Conservation (phyloP, 2,113 vertebrate genomes). For the Phaetusa simplex region DNA sequence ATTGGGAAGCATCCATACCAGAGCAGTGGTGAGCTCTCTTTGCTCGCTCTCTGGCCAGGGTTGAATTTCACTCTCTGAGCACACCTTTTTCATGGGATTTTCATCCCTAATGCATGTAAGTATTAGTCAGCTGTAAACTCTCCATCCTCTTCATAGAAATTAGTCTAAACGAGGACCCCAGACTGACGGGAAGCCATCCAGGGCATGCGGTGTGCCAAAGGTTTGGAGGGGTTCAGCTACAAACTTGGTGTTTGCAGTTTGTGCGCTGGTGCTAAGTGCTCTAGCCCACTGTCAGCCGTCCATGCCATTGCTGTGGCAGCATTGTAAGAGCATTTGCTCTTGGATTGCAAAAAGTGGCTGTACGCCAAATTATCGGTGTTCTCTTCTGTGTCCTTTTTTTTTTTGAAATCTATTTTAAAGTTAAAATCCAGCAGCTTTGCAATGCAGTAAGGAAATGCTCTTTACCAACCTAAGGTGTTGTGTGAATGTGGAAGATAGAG, state of each 20-base stretch:
- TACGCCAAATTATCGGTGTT: background rate
- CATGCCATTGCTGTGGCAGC: background rate
- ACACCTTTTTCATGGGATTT: background rate
- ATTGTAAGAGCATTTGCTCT: background rate
- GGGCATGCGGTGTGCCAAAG: background rate
- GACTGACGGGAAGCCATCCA: background rate
- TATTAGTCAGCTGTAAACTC: background rate
- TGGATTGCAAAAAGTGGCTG: background rate
- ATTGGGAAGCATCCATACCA: background rate
- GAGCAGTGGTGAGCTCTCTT: background rate
- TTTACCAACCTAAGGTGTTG: background rate
- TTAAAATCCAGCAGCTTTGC: background rate
- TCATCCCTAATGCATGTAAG: background rate
- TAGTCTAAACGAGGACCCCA: background rate
- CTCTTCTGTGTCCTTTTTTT: background rate
- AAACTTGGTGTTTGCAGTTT: background rate
- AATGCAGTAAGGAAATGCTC: background rate
- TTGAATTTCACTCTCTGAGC: background rate
- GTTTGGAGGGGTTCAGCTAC: background rate
- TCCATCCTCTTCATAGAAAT: background rate
- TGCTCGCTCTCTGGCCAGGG: background rate
- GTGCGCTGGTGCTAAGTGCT: background rate
- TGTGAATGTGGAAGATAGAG: background rate
- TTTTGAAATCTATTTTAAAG: background rate
- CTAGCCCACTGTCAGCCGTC: background rate